Base-by-base conservation (phyloP, 1,140 invertebrate genomes). In the Lasaia peninsularis region DNA sequence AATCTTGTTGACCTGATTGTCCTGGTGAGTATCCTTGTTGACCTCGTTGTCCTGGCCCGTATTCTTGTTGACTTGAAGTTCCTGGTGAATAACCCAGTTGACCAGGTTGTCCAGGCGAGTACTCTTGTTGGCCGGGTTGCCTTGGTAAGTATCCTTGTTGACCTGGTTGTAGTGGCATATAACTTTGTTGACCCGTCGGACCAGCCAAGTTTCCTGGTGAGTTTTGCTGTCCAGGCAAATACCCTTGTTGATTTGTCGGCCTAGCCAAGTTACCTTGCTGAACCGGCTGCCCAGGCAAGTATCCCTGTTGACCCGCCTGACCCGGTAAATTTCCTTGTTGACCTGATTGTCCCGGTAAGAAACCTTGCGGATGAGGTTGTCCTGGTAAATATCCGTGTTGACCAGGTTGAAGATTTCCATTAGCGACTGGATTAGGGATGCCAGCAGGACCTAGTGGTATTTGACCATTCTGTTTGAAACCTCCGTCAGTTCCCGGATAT, bases 21-120 rank as follows among this genome's bases (percentile, higher is more conserved):
- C 12, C 21, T 33, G 28, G 12, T 12, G 8, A 34, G 33, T 51
- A 21, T 14, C 35, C 14, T 28, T 33, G 51, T 34, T 12, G 24
- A 53, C 28, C 32, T 33, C 10, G n/a, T n/a, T 57, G 51, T 24
- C 54, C 55, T 21, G 12, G 14, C 44, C 57, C 33, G 28, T 60
- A 51, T 14, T 6, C 35, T 16, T 56, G 56, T 24, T 55, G 35
- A 2, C 11, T 2, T 1, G 33, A n/a, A n/a, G 11, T 10, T 34
- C 33, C 11, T 34, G 33, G 33, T 3, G 12, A 34, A n/a, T 34
- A 34, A 34, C 11, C 33, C 12, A n/a, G 33, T 34, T 34, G 33
- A 7, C 35, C 35, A 7, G n/a, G 35, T 7, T 6, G 12, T 7
- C 12, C 12, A 0, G 35, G 35, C 14, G 14, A 16, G 6, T 8